Evolutionary conservation across 2,113 vertebrate genomes (phyloP).

Genomic region (Gobius niger): DNA sequence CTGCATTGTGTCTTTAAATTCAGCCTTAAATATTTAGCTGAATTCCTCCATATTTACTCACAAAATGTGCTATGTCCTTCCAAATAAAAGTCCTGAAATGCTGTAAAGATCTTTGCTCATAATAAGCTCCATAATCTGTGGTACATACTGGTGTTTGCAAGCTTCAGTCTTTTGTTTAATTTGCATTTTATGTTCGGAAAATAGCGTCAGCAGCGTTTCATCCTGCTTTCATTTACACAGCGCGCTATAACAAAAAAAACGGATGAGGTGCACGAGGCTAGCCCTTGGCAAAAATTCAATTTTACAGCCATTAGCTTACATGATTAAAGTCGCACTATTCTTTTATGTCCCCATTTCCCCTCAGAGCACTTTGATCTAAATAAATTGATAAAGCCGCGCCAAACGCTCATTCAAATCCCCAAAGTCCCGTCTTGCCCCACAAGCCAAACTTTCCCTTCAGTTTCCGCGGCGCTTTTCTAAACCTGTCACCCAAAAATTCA

Average conservation of each 20-base stretch:
- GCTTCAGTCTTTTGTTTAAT: too few species aligned
- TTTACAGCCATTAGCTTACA: constrained; percentile 12
- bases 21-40: too few species aligned
- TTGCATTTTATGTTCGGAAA: not conserved
- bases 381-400: constrained; percentile 14
- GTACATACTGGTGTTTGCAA: too few species aligned
- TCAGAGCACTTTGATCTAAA: not conserved
- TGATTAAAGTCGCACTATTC: constrained; percentile 20
- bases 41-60: too few species aligned
- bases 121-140: too few species aligned
- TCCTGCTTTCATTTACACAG: not conserved
- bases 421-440: not conserved
- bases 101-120: too few species aligned
- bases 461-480: constrained; percentile 32
- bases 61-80: too few species aligned
- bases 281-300: not conserved
- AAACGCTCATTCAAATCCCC: constrained; percentile 2
- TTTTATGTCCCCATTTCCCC: not conserved
- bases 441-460: constrained; percentile 13
- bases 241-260: not conserved
- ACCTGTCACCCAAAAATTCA: constrained; percentile 53
- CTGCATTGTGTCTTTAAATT: too few species aligned
- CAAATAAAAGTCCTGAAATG: too few species aligned
- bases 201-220: not conserved
- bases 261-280: not conserved